phyloP scores from a whole-genome alignment of 1,140 invertebrate species.

The Daktulosphaira vitifoliae region DNA sequence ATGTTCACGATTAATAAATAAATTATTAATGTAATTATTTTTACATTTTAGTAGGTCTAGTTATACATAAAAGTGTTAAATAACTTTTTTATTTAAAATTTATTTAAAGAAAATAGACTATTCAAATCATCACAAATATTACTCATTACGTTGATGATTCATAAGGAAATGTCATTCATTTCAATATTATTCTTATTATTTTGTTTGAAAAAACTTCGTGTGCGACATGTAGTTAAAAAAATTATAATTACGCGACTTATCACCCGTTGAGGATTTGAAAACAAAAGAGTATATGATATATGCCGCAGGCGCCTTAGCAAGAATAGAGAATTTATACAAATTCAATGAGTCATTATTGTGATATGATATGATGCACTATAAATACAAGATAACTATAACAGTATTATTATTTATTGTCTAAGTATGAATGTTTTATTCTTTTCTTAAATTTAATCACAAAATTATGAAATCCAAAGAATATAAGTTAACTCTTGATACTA shows the following conservation, averaged over 20 bases:
- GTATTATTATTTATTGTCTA: slow-evolving; percentile 15
- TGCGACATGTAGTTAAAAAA: slow-evolving; percentile 21
- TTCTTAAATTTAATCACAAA: slow-evolving; percentile 7
- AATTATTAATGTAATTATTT: too few relatives aligned
- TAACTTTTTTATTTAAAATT: too few relatives aligned
- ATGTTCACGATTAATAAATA: too few relatives aligned
- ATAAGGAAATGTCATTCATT: slow-evolving; percentile 28
- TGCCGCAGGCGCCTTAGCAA: slow-evolving; percentile 1
- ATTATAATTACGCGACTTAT: slow-evolving; percentile 20
- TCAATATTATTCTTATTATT: slow-evolving; percentile 22
- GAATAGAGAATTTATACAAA: slow-evolving; percentile 2
- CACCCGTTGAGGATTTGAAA: slow-evolving; percentile 25
- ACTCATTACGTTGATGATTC: too few relatives aligned
- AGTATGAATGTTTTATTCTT: not conserved
- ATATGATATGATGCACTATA: slow-evolving; percentile 3
- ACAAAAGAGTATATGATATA: slow-evolving; percentile 11
- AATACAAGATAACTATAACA: not conserved
- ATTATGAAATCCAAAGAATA: too few relatives aligned
- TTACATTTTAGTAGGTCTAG: too few relatives aligned
- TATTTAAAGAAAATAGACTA: too few relatives aligned
- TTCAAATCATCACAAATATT: too few relatives aligned
- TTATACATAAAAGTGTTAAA: too few relatives aligned
- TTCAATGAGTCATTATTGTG: slow-evolving; percentile 28
- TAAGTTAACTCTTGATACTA: too few relatives aligned
- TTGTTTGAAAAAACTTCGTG: slow-evolving; percentile 29